Base-by-base conservation (phyloP, 2,888 invertebrate species). In the Oxyscelio sp. region DNA sequence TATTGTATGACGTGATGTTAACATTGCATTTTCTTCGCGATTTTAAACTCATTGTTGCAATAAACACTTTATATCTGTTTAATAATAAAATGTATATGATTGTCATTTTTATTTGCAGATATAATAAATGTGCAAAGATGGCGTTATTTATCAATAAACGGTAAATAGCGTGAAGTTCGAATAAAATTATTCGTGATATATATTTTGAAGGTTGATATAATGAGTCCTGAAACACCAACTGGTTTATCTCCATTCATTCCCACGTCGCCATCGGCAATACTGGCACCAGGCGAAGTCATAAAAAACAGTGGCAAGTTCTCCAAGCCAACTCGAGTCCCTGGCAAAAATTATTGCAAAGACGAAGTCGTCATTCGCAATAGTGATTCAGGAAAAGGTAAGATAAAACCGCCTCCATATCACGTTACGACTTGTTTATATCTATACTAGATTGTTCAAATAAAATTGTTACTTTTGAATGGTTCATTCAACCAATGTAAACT, bases 351-450 rank as follows among this genome's bases (percentile, higher is more conserved):
- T 95, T 98, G 98, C 92, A 98, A 98, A 94, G 98, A 99, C 93
- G 99, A 99, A 95, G 97, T 98, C 86, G 97, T 98, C 85, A 99
- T 99, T 91, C 96, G 98, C 88, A 99, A 99, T 94, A 97, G 98
- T 85, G 99, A 99, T 95, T 98, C 98, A 65, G 99, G 99, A 92
- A 99, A 99, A 97, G 98, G 98, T 98, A 92, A 66, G n/a, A 43
- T 4, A 5, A 43, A 4, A 45, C 45, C n/a, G n/a, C n/a, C n/a
- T n/a, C n/a, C n/a, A n/a, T n/a, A n/a, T n/a, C n/a, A n/a, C n/a
- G n/a, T n/a, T n/a, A n/a, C n/a, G n/a, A n/a, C n/a, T n/a, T n/a
- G n/a, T n/a, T n/a, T n/a, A n/a, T n/a, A n/a, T n/a, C n/a, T n/a
- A n/a, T n/a, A n/a, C n/a, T n/a, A n/a, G n/a, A n/a, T n/a, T n/a